A percentile compares a stretch with the other conserved stretches of the same genome.
Evolutionary conservation across 2,113 vertebrate genomes (phyloP).

Genomic region (Triplophysa tibetana): DNA sequence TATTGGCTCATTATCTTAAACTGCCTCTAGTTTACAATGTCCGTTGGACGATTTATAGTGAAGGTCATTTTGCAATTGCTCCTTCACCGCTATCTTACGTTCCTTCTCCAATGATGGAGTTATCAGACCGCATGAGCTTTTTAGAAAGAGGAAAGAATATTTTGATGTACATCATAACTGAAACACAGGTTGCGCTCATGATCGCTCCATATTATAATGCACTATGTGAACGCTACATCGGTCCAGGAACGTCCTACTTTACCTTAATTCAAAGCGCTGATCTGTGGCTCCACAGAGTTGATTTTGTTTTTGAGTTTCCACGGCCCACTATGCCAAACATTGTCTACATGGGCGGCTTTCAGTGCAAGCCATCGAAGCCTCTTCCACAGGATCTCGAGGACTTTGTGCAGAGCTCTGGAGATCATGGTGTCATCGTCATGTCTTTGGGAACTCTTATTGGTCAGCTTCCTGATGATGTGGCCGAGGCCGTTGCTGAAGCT

Average conservation of each 20-base stretch:
- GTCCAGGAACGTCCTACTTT: constrained; percentile 29
- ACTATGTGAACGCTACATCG: constrained; percentile 14
- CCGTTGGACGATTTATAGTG: constrained; percentile 48
- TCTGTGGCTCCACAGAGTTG: constrained; percentile 49
- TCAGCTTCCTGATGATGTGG: constrained; percentile 45
- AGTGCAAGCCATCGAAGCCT: constrained; percentile 48
- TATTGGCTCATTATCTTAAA: constrained; percentile 54
- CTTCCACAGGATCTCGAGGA: constrained; percentile 52
- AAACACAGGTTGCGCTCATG: constrained; percentile 14
- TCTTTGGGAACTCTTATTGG: constrained; percentile 50
- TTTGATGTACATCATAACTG: constrained; percentile 10
- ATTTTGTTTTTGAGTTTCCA: constrained; percentile 51
- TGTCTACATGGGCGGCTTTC: constrained; percentile 52
- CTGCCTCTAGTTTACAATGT: constrained; percentile 56
- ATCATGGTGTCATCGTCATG: constrained; percentile 53
- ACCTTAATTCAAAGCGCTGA: constrained; percentile 41
- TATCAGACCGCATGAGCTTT: constrained; percentile 57
- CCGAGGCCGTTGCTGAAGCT: constrained; percentile 46
- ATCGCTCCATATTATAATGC: neutral
- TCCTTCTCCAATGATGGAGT: constrained; percentile 42
- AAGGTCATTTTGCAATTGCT: constrained; percentile 54
- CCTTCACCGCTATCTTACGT: constrained; percentile 60
- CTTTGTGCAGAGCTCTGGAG: constrained; percentile 55
- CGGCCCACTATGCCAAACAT: constrained; percentile 52
- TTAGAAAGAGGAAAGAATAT: constrained; percentile 53